These are phyloP conservation scores for Iphiclides podalirius DNA, from an alignment of 2,888 invertebrate genomes.

Conservation along the genomic window DNA sequence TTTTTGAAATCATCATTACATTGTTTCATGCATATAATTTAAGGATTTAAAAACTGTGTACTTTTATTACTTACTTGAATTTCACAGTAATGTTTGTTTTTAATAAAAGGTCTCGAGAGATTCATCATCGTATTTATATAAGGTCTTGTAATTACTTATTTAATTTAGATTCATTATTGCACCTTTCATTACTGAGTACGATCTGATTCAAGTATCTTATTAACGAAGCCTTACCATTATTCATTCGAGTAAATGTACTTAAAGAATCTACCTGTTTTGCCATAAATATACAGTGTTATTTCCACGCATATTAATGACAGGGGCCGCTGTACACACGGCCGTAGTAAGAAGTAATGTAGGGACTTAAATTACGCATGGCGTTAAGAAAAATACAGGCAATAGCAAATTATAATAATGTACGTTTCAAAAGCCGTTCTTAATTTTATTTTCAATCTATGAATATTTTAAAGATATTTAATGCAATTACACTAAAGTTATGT, in stretches of 20 bases:
- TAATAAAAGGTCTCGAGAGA: too few relatives aligned
- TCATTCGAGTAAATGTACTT: slow-evolving; percentile 21
- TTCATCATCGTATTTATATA: background rate
- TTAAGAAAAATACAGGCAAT: slow-evolving; percentile 13
- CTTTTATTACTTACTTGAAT: too few relatives aligned
- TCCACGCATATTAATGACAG: slow-evolving; percentile 24
- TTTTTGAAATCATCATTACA: too few relatives aligned
- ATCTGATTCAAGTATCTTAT: slow-evolving; percentile 10
- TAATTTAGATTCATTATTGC: background rate
- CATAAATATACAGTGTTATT: slow-evolving; percentile 22
- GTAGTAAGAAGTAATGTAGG: slow-evolving; percentile 13
- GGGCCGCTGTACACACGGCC: slow-evolving; percentile 5
- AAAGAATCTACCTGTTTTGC: slow-evolving; percentile 24
- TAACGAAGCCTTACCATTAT: slow-evolving; percentile 16
- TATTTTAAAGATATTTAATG: background rate
- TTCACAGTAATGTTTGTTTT: too few relatives aligned
- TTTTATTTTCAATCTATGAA: background rate
- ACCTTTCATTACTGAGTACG: slow-evolving; percentile 6
- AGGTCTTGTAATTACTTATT: background rate
- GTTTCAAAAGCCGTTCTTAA: background rate
- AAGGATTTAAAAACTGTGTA: too few relatives aligned
- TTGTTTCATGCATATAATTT: too few relatives aligned
- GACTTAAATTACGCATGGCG: slow-evolving; percentile 7
- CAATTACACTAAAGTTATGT: background rate
- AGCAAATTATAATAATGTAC: slow-evolving; percentile 1